Evolutionary conservation across 2,797 vertebrate species (phyloP).

Genomic region (Chanos chanos): DNA sequence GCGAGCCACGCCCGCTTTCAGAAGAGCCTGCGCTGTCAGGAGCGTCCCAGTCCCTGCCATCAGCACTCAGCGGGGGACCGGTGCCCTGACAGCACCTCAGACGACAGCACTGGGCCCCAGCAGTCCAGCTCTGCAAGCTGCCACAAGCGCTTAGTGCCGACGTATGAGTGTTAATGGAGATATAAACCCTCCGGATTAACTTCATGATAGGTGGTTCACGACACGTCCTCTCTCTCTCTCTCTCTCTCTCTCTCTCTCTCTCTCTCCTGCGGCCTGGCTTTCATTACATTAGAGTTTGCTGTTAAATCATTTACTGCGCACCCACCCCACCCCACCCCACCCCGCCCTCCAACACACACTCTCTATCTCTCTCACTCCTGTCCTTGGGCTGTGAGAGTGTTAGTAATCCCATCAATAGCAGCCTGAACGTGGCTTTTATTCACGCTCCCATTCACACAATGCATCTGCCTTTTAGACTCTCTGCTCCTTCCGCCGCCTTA

Average conservation of each 20-base stretch:
- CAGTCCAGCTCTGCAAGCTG: too few relatives aligned
- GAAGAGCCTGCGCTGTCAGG: background rate
- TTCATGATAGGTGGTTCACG: conserved; percentile 38
- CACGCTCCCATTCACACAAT: conserved; percentile 41
- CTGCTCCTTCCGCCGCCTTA: conserved; percentile 20
- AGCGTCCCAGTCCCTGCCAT: background rate
- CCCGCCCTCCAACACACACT: conserved; percentile 23
- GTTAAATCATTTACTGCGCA: conserved; percentile 53
- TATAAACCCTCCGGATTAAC: conserved; percentile 62
- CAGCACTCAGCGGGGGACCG: too few relatives aligned
- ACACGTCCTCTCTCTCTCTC: background rate
- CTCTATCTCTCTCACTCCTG: conserved; percentile 17
- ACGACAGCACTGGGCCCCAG: conserved; percentile 40
- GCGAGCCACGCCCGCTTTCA: too few relatives aligned
- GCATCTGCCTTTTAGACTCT: conserved; percentile 33
- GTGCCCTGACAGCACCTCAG: too few relatives aligned
- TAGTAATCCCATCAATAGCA: conserved; percentile 50
- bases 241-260: too few relatives aligned
- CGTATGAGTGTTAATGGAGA: conserved; percentile 64
- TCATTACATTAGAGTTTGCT: conserved; percentile 45
- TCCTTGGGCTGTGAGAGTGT: conserved; percentile 44
- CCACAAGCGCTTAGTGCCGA: conserved; percentile 55
- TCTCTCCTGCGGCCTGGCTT: too few relatives aligned
- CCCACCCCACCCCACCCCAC: background rate
- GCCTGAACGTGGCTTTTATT: conserved; percentile 39